phyloP scores from a whole-genome alignment of 2,797 vertebrate genomes.

The Crocidura indochinensis region DNA sequence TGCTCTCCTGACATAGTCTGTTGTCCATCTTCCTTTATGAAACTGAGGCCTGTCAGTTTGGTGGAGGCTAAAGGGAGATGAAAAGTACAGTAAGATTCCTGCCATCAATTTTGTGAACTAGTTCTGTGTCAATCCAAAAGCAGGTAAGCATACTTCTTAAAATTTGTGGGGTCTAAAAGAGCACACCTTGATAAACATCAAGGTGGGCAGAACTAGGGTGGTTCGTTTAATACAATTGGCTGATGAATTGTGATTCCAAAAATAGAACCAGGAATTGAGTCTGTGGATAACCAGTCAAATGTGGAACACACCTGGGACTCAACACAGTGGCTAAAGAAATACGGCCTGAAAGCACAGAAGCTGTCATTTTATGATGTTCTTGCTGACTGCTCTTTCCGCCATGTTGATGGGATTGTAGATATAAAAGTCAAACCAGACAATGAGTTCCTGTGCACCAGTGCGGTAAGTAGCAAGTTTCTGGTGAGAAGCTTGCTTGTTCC shows the following conservation, averaged over 20 bases:
- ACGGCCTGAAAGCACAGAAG: slow-evolving; percentile 91
- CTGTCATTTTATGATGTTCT: slow-evolving; percentile 89
- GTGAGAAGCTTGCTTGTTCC: neutral
- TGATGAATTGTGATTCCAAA: slow-evolving; percentile 74
- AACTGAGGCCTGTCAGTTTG: neutral
- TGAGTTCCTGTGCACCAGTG: slow-evolving; percentile 89
- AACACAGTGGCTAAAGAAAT: slow-evolving; percentile 90
- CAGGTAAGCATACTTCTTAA: neutral
- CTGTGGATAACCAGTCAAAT: slow-evolving; percentile 33
- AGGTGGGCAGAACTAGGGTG: neutral
- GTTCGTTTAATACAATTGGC: neutral
- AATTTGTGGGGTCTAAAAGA: neutral
- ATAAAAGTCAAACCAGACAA: slow-evolving; percentile 91
- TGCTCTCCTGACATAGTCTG: neutral
- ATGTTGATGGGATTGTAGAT: slow-evolving; percentile 89
- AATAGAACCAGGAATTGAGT: slow-evolving; percentile 50
- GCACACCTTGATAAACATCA: neutral
- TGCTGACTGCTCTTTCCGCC: slow-evolving; percentile 90
- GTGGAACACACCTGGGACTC: slow-evolving; percentile 88
- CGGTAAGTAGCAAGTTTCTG: slow-evolving; percentile 86
- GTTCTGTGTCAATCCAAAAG: neutral
- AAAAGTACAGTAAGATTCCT: neutral
- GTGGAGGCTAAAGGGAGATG: neutral
- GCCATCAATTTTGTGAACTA: neutral
- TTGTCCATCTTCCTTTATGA: neutral